These are phyloP conservation scores for Colossoma macropomum DNA, from an alignment of 2,113 vertebrate genomes.

Conservation along the genomic window DNA sequence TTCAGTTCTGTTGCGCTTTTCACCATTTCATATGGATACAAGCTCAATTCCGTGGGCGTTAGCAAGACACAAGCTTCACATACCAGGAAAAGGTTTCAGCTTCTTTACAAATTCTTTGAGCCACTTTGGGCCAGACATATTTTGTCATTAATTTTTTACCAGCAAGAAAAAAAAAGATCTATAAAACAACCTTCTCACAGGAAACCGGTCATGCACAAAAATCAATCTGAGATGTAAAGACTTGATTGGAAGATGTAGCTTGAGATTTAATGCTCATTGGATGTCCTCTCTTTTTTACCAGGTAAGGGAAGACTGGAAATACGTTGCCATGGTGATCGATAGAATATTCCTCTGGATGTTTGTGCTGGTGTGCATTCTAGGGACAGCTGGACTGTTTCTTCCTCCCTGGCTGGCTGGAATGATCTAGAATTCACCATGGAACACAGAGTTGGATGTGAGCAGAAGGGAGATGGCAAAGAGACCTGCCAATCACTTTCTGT, in stretches of 20 bases:
- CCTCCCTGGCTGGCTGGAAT: slow-evolving; percentile 97
- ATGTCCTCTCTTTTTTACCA: slow-evolving; percentile 65
- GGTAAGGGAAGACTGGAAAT: slow-evolving; percentile 99
- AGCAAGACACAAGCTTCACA: neutral
- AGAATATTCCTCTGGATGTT: slow-evolving; percentile 99
- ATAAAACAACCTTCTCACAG: slow-evolving; percentile 17
- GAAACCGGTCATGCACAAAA: slow-evolving; percentile 54
- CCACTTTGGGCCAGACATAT: neutral
- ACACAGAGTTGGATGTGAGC: slow-evolving; percentile 4
- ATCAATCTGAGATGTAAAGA: slow-evolving; percentile 70
- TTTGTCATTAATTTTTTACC: slow-evolving; percentile 22
- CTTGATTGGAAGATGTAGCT: slow-evolving; percentile 58
- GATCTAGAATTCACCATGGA: slow-evolving; percentile 79
- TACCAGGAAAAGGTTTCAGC: neutral
- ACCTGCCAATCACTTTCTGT: slow-evolving; percentile 26
- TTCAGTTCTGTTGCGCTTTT: neutral
- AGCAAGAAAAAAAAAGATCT: neutral
- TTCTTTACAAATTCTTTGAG: neutral
- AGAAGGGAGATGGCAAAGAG: slow-evolving; percentile 10
- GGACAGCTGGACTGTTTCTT: slow-evolving; percentile 94
- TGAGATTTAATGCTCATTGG: slow-evolving; percentile 59
- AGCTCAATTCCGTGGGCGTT: neutral
- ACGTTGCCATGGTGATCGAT: slow-evolving; percentile 98
- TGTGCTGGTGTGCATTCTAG: slow-evolving; percentile 92
- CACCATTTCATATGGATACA: neutral